Evolutionary conservation across 2,113 vertebrate genomes (phyloP), one percentile per base, ranked within the genome.

Genomic region (Triplophysa siluroides): DNA sequence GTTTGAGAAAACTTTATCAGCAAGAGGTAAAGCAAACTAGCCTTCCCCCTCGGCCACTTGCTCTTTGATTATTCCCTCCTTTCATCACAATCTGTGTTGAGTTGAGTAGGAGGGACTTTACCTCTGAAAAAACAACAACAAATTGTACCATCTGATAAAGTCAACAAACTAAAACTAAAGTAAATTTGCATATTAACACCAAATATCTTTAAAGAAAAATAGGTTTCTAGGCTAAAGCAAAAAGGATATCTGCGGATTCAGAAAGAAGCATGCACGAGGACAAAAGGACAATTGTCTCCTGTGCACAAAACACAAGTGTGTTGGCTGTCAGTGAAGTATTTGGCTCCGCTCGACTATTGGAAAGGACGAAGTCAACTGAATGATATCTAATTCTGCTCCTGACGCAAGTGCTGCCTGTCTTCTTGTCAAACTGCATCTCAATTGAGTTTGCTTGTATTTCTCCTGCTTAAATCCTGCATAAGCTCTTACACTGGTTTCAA

Each of bases 241-340:
- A 73, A 43, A 41, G 33, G 18, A 54, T 69, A 54, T 81, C 63
- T 68, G 8, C 45, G 62, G 47, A 54, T 21, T 18, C 75, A 73
- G 47, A 73, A 63, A 16, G 11, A n/a, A 38, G 54, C 23, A 71
- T 69, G 45, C 13, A 13, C 10, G 56, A 78, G 82, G 83, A 86
- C 83, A 81, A 85, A 83, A 81, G 76, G 67, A 80, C 73, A 77
- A 77, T 64, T 82, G 76, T 83, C 68, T 65, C 58, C 56, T 26
- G 63, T 63, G 50, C 52, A 29, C 58, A 61, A 56, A 69, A 73
- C 58, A 29, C 76, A 78, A 75, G 62, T 18, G 38, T 18, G 33
- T 72, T 75, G 79, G 76, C 70, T 47, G 54, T 45, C 62, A 8
- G 61, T 9, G 45, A 29, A 68, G 45, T 38, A 66, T 76, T 71